Conservation (phyloP, 2,113 vertebrate species). For the Bostrychus sinensis region DNA sequence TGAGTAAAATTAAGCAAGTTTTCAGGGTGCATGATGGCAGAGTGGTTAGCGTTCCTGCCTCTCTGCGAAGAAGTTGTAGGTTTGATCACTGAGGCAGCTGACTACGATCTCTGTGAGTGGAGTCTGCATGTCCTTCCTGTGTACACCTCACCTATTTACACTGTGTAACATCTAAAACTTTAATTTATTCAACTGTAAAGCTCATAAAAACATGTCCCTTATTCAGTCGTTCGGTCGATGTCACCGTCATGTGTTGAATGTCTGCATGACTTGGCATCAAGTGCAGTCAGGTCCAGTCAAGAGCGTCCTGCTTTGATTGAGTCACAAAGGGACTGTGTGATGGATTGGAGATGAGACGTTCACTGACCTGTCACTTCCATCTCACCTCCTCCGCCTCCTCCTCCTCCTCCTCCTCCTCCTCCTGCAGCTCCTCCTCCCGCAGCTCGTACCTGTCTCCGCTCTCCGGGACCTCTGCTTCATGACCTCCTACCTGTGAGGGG, state of each 20-base stretch:
- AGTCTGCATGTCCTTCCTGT: too few species aligned
- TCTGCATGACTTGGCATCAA: conserved; percentile 43
- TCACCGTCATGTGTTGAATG: conserved; percentile 19
- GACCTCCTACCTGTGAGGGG: conserved; percentile 38
- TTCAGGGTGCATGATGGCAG: too few species aligned
- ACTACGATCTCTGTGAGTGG: too few species aligned
- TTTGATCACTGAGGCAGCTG: too few species aligned
- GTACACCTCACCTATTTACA: too few species aligned
- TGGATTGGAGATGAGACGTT: conserved; percentile 57
- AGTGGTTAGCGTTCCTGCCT: too few species aligned
- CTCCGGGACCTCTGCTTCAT: conserved; percentile 28
- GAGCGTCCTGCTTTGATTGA: conserved; percentile 46
- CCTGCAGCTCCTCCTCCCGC: neutral
- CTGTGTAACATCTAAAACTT: too few species aligned
- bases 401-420: neutral
- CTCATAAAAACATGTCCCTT: too few species aligned
- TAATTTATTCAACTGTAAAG: too few species aligned
- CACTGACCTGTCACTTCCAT: conserved; percentile 65
- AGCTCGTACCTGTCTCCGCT: neutral
- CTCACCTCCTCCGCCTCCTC: neutral
- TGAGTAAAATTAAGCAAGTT: too few species aligned
- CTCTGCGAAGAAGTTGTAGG: too few species aligned
- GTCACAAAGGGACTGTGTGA: conserved; percentile 63
- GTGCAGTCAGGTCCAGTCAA: conserved; percentile 53
- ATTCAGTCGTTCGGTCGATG: too few species aligned